phyloP scores from a whole-genome alignment of 2,113 vertebrate species.

The Oceanites oceanicus region DNA sequence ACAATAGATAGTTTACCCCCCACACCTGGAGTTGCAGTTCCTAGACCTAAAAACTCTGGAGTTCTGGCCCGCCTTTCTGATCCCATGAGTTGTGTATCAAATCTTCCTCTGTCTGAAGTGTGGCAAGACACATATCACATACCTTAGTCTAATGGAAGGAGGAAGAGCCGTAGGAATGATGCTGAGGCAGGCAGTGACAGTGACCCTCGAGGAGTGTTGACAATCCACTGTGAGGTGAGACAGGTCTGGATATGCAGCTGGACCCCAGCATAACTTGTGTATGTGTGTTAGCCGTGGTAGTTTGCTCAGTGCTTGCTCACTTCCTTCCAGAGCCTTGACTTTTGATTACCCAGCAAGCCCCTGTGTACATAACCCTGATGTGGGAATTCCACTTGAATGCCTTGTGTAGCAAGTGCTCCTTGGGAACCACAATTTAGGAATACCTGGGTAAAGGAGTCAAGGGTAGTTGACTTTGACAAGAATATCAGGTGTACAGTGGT shows the following conservation, averaged over 20 bases:
- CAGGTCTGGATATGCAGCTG: neutral
- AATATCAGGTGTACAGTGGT: neutral
- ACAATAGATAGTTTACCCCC: neutral
- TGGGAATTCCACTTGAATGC: neutral
- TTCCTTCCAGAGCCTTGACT: neutral
- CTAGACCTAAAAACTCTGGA: neutral
- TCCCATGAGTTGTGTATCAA: neutral
- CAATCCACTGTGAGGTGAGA: neutral
- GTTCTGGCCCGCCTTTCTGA: neutral
- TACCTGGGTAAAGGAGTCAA: neutral
- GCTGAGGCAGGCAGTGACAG: neutral
- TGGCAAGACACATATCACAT: accelerated
- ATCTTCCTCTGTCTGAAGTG: neutral
- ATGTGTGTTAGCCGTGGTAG: neutral
- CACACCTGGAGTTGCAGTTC: neutral
- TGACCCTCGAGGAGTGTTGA: neutral
- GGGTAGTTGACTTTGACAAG: neutral
- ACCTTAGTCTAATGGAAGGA: neutral
- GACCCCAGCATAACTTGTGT: neutral
- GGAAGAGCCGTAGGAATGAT: neutral
- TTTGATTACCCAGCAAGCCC: neutral
- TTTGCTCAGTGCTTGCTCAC: neutral
- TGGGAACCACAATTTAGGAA: neutral
- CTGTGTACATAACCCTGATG: neutral
- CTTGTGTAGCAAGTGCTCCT: neutral